Evolutionary conservation across 2,888 invertebrate species (phyloP).

Genomic region (Leucophora obtusa): DNA sequence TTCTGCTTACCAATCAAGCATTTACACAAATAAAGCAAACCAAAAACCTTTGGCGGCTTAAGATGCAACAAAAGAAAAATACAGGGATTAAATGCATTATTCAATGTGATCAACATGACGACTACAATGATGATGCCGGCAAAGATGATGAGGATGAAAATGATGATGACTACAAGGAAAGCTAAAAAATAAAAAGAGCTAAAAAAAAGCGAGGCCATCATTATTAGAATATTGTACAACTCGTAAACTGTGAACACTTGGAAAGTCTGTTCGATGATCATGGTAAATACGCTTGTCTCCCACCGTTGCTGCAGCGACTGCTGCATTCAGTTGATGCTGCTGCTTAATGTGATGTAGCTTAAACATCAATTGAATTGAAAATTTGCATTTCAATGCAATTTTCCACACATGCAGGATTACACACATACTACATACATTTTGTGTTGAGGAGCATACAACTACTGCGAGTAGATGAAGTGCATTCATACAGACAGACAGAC

Average conservation of each 20-base stretch:
- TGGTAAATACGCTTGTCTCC: constrained; percentile 51
- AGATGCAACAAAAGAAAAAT: constrained; percentile 55
- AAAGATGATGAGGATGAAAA: constrained; percentile 61
- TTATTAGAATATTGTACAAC: constrained; percentile 59
- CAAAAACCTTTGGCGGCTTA: constrained; percentile 58
- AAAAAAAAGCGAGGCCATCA: constrained; percentile 54
- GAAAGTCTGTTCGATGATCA: constrained; percentile 49
- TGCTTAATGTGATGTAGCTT: constrained; percentile 51
- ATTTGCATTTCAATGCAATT: constrained; percentile 77
- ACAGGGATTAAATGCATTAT: constrained; percentile 61
- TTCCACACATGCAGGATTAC: constrained; percentile 76
- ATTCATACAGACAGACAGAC: constrained; percentile 58
- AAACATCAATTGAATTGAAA: constrained; percentile 72
- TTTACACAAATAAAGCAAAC: constrained; percentile 18
- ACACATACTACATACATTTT: constrained; percentile 48
- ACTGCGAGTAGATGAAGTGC: constrained; percentile 57
- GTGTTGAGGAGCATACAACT: constrained; percentile 34
- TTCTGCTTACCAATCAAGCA: constrained; percentile 49
- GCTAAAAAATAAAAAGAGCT: constrained; percentile 1
- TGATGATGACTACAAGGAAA: constrained; percentile 60
- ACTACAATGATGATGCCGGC: constrained; percentile 62
- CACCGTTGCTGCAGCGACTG: constrained; percentile 9
- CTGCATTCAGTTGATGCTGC: neutral
- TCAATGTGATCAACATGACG: constrained; percentile 65
- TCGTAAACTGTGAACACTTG: constrained; percentile 58